Conservation (phyloP, 2,797 vertebrate species). For the Lacerta bilineata region DNA sequence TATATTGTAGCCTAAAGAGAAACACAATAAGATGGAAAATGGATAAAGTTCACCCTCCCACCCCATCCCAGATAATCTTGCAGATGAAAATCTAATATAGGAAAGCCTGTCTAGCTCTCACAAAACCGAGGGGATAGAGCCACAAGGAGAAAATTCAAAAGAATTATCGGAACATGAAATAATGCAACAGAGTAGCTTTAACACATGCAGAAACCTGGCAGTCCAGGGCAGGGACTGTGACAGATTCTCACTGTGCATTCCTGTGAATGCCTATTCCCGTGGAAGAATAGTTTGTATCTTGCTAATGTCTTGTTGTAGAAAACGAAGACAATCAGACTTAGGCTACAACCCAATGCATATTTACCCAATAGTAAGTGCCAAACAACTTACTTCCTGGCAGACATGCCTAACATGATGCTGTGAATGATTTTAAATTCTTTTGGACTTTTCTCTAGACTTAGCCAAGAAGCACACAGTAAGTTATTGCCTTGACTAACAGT, state of each 20-base stretch:
- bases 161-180: not conserved
- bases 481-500: not conserved
- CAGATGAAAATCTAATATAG: not conserved
- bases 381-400: not conserved
- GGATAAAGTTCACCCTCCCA: not conserved
- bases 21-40: not conserved
- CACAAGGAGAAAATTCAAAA: not conserved
- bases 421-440: not conserved
- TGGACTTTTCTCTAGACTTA: not conserved
- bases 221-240: not conserved
- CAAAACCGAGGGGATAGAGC: not conserved
- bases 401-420: not conserved
- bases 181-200: not conserved
- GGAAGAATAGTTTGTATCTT: no score
- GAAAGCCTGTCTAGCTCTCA: not conserved
- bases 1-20: slow-evolving; percentile 19
- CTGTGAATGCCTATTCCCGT: not conserved
- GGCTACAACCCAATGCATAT: not conserved
- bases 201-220: not conserved
- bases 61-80: not conserved
- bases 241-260: not conserved
- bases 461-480: not conserved
- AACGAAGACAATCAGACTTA: not conserved
- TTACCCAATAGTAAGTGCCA: not conserved
- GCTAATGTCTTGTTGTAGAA: not conserved